A percentile compares a stretch with the other conserved stretches of the same genome.
phyloP scores from a whole-genome alignment of 2,888 invertebrate species.

The Mesorhabditis sp. region DNA sequence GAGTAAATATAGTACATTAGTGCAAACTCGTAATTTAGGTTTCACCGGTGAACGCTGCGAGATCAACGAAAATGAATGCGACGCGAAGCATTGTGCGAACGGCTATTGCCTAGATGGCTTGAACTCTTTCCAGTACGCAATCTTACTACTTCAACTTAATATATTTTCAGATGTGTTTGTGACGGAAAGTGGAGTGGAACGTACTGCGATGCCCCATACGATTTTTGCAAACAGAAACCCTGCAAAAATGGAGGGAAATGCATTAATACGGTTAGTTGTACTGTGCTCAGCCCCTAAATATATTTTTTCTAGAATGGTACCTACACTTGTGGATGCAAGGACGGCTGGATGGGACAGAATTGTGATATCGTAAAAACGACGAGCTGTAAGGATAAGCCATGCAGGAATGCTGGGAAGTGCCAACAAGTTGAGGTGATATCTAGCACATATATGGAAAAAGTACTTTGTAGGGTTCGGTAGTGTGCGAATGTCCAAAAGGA shows the following conservation, averaged over 20 bases:
- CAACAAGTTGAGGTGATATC: slow-evolving; percentile 5
- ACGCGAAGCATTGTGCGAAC: slow-evolving; percentile 18
- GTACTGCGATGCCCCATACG: slow-evolving; percentile 27
- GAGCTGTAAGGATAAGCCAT: slow-evolving; percentile 24
- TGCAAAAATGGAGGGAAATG: slow-evolving; percentile 39
- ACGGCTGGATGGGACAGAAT: slow-evolving; percentile 33
- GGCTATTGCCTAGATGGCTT: slow-evolving; percentile 36
- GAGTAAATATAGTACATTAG: slow-evolving; percentile 6
- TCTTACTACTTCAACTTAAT: not conserved
- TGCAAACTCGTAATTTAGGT: slow-evolving; percentile 15
- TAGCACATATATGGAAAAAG: not conserved
- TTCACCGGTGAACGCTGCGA: slow-evolving; percentile 45
- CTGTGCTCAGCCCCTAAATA: not conserved
- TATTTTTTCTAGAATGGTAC: slow-evolving; percentile 16
- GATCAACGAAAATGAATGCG: slow-evolving; percentile 40
- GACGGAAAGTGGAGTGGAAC: slow-evolving; percentile 35
- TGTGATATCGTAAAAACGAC: slow-evolving; percentile 29
- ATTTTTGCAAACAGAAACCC: slow-evolving; percentile 32
- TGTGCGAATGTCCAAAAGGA: slow-evolving; percentile 31
- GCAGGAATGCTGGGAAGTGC: slow-evolving; percentile 25
- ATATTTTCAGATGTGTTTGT: slow-evolving; percentile 38
- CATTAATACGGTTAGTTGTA: slow-evolving; percentile 12
- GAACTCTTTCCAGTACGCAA: slow-evolving; percentile 23
- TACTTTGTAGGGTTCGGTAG: slow-evolving; percentile 16
- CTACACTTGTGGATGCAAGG: slow-evolving; percentile 36